Evolutionary conservation across 2,113 vertebrate genomes (phyloP), one percentile per base, ranked within the genome.

Genomic region (Anseranas semipalmata): DNA sequence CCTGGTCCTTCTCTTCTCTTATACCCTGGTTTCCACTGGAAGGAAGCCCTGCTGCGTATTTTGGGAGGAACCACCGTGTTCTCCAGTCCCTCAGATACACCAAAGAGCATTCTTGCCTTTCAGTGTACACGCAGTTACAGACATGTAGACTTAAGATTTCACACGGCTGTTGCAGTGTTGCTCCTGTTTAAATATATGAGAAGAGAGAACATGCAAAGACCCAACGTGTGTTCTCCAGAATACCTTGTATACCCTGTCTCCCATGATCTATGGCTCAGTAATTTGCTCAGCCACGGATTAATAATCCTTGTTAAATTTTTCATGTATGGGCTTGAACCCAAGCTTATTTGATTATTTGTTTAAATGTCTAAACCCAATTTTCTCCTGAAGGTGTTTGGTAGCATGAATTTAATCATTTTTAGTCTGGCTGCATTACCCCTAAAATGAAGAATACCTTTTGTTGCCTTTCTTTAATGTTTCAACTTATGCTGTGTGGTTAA

Each of bases 41-140:
- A 89, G 5, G 41, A 72, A 72, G 5, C 27, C n/a, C 24, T 48
- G 4, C 35, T 45, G 43, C 8, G 0, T 37, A 4, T 35, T 4
- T 12, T 66, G 39, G 32, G 71, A 75, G 35, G 89, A 78, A 25
- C 33, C 9, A 6, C 32, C 10, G 14, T 5, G 3, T 62, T 78
- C 22, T 66, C 33, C 25, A 43, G 22, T 9, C n/a, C 15, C 8
- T 68, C 16, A 2, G 0, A 0, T 73, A 3, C 30, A n/a, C 11
- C 7, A 12, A 18, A 27, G 19, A 9, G 10, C 53, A 13, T 17
- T 39, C 32, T 4, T 87, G 53, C 11, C 43, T 43, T 80, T 63
- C 13, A 12, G 50, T 52, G 6, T 52, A 52, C 50, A 52, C 50
- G 8, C 18, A n/a, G 39, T n/a, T 71, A 37, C 17, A 41, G 30